Percentiles rank a stretch among this genome's conserved stretches.
phyloP scores from a whole-genome alignment of 2,888 invertebrate genomes.

The Lysandra coridon region DNA sequence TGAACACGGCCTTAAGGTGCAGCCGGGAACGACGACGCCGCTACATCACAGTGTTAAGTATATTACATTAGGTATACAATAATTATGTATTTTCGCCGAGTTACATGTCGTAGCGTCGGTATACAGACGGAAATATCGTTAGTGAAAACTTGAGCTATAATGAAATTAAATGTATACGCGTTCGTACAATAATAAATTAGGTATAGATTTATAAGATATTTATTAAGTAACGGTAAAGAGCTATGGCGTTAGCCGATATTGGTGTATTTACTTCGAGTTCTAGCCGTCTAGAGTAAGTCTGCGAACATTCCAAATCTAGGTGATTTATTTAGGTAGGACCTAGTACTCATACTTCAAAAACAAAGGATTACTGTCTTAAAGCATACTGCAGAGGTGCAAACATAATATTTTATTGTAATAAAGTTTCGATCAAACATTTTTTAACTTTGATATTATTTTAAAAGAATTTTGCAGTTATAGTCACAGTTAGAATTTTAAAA shows the following conservation, averaged over 20 bases:
- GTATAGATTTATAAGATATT: slow-evolving; percentile 66
- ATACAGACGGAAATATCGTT: slow-evolving; percentile 32
- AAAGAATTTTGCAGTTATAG: neutral
- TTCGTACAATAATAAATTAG: slow-evolving; percentile 77
- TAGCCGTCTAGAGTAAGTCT: slow-evolving; percentile 38
- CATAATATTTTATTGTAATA: neutral
- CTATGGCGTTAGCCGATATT: slow-evolving; percentile 49
- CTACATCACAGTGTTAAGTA: neutral
- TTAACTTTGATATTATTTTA: neutral
- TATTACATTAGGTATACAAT: neutral
- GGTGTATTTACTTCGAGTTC: slow-evolving; percentile 53
- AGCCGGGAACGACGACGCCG: neutral
- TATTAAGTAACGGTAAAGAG: slow-evolving; percentile 62
- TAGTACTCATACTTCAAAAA: neutral
- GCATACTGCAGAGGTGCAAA: too few relatives aligned
- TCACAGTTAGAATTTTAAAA: neutral
- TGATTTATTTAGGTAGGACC: slow-evolving; percentile 13
- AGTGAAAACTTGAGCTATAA: slow-evolving; percentile 64
- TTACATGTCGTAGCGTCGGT: neutral
- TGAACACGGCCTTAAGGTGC: neutral
- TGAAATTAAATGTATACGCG: slow-evolving; percentile 77
- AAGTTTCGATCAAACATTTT: neutral
- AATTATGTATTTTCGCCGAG: slow-evolving; percentile 5
- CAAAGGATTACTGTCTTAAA: neutral
- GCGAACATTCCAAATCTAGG: slow-evolving; percentile 33